phyloP scores from a whole-genome alignment of 2,888 invertebrate genomes.

The Drosophila gaucha region DNA sequence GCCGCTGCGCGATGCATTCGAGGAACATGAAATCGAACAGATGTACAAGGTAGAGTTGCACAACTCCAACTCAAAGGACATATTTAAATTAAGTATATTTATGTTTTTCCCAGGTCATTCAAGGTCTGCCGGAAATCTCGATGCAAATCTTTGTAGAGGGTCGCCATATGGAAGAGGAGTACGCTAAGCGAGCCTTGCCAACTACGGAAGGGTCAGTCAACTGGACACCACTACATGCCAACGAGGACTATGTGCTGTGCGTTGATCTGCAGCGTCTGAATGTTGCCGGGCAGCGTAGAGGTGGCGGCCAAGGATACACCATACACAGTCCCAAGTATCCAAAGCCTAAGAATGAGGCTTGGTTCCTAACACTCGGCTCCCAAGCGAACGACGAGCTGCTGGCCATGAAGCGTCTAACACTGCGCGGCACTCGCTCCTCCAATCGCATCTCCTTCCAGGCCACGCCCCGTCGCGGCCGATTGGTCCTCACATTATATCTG shows the following conservation, averaged over 20 bases:
- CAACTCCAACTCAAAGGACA: no score
- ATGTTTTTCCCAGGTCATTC: conserved; percentile 85
- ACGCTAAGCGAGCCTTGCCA: conserved; percentile 72
- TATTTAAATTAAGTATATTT: not conserved
- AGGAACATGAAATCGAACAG: conserved; percentile 89
- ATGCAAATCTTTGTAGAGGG: conserved; percentile 87
- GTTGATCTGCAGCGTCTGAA: conserved; percentile 86
- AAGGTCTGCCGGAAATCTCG: conserved; percentile 88
- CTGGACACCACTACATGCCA: conserved; percentile 88
- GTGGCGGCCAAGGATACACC: conserved; percentile 84
- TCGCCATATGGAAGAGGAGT: conserved; percentile 82
- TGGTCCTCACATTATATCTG: conserved; percentile 92
- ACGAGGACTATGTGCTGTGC: conserved; percentile 90
- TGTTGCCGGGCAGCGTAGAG: conserved; percentile 83
- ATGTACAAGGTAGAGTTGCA: conserved; percentile 86
- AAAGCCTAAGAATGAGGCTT: conserved; percentile 97
- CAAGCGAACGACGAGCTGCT: conserved; percentile 89
- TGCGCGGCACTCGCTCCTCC: conserved; percentile 85
- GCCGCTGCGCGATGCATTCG: conserved; percentile 88
- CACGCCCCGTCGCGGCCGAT: conserved; percentile 89
- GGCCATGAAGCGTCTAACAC: conserved; percentile 91
- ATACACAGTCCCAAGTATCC: conserved; percentile 94
- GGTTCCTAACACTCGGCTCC: conserved; percentile 95
- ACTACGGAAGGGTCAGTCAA: conserved; percentile 83
- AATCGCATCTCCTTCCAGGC: conserved; percentile 88